Percentiles rank a stretch among this genome's conserved stretches.
Conservation (phyloP, 2,797 vertebrate genomes). For the Eulemur rubriventer region DNA sequence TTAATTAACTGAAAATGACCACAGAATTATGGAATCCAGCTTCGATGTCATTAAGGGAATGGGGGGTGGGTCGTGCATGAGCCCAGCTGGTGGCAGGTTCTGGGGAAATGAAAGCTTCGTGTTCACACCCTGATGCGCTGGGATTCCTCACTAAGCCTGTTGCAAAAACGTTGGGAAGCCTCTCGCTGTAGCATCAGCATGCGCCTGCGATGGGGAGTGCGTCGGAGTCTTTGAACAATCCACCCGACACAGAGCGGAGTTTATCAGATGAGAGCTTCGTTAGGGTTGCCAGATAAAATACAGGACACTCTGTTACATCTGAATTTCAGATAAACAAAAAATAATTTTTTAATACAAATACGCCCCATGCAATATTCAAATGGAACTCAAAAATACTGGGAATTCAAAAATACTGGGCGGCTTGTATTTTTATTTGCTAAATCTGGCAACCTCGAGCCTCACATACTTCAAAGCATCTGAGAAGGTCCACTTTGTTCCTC, state of each 20-base stretch:
- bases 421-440: not conserved
- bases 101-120: not conserved
- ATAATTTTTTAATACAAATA: not conserved
- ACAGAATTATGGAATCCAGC: not conserved
- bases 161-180: not conserved
- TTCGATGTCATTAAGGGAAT: not conserved
- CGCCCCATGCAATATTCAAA: not conserved
- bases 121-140: not conserved
- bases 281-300: not conserved
- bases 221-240: not conserved
- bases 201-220: fast-evolving
- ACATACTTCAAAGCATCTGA: not conserved
- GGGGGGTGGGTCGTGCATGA: not conserved
- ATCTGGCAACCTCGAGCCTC: not conserved
- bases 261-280: not conserved
- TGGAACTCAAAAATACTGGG: not conserved
- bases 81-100: not conserved
- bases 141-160: not conserved
- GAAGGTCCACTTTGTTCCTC: not conserved
- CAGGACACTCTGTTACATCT: not conserved
- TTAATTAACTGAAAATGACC: constrained; percentile 53
- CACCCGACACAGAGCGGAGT: not conserved
- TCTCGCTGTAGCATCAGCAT: not conserved
- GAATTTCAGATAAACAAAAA: not conserved
- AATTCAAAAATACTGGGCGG: no score